A percentile compares a stretch with the other conserved stretches of the same genome.
Evolutionary conservation across 2,888 invertebrate genomes (phyloP).

Genomic region (Aphelenchoides bicaudatus): DNA sequence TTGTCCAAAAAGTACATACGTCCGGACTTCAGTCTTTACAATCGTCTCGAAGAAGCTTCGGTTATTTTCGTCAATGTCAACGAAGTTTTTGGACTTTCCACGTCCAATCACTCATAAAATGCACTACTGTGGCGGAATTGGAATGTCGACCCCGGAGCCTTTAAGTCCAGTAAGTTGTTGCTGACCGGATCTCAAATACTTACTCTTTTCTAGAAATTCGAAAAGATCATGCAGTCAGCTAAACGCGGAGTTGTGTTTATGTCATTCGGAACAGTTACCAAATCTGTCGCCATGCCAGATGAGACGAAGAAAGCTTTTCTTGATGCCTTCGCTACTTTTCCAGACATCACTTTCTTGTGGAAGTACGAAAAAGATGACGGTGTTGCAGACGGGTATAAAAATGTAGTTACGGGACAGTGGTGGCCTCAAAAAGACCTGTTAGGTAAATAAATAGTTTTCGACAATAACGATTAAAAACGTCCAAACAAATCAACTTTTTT

Average conservation of each 20-base stretch:
- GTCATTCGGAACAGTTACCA: conserved; percentile 24
- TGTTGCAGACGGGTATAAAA: conserved; percentile 9
- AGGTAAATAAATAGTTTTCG: too few species aligned
- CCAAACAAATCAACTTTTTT: too few species aligned
- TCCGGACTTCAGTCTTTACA: too few species aligned
- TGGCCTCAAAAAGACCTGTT: conserved; percentile 23
- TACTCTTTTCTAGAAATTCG: too few species aligned
- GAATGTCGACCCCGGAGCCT: conserved; percentile 24
- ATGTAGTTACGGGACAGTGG: conserved; percentile 16
- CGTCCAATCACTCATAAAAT: conserved; percentile 37
- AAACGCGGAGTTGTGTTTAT: conserved; percentile 26
- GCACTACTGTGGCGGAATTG: conserved; percentile 22
- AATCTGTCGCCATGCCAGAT: conserved; percentile 21
- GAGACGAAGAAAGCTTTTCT: conserved; percentile 22
- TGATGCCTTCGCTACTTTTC: conserved; percentile 24
- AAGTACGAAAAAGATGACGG: conserved; percentile 23
- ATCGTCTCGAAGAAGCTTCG: conserved; percentile 31
- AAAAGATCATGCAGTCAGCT: conserved; percentile 22
- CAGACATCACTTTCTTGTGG: conserved; percentile 21
- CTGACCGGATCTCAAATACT: too few species aligned
- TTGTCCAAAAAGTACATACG: too few species aligned
- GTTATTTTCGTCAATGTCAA: conserved; percentile 36
- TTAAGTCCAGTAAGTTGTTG: conserved; percentile 17
- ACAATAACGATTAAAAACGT: too few species aligned
- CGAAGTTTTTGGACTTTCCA: conserved; percentile 38